Conservation (phyloP, 2,888 invertebrate species). For the Diploptera punctata region DNA sequence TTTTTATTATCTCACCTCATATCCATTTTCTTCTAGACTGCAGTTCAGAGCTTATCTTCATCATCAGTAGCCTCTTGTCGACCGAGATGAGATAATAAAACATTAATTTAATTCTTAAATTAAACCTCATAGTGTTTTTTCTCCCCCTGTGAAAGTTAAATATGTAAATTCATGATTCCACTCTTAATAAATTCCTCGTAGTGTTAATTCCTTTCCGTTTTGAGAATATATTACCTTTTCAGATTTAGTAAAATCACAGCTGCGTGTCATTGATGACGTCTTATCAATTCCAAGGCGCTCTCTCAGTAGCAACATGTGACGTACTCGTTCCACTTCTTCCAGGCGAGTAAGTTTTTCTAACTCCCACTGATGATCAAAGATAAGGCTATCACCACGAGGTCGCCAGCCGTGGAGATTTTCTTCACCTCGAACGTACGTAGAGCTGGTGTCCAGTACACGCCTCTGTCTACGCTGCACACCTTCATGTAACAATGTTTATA, state of each 20-base stretch:
- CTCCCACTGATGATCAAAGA: constrained; percentile 99
- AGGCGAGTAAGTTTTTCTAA: constrained; percentile 95
- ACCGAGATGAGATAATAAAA: too few species aligned
- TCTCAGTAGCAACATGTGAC: constrained; percentile 88
- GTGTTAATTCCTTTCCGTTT: too few species aligned
- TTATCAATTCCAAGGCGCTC: constrained; percentile 86
- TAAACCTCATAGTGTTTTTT: too few species aligned
- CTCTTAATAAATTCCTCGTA: too few species aligned
- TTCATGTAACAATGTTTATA: constrained; percentile 56
- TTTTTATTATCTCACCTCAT: too few species aligned
- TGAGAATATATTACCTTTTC: constrained; percentile 88
- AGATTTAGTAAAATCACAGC: constrained; percentile 86
- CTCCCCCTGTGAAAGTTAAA: too few species aligned
- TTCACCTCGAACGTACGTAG: constrained; percentile 97
- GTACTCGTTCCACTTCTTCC: constrained; percentile 93
- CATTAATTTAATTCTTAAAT: too few species aligned
- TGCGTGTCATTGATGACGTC: constrained; percentile 48
- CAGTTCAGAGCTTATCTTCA: too few species aligned
- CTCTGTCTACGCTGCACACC: constrained; percentile 95
- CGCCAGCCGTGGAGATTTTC: constrained; percentile 99
- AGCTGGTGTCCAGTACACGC: constrained; percentile 96
- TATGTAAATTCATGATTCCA: too few species aligned
- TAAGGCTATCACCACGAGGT: constrained; percentile 96
- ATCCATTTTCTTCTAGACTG: too few species aligned
- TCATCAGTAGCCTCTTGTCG: too few species aligned